A percentile compares a stretch with the other conserved stretches of the same genome.
phyloP scores from a whole-genome alignment of 1,140 invertebrate species.

The Kradibia gibbosae region DNA sequence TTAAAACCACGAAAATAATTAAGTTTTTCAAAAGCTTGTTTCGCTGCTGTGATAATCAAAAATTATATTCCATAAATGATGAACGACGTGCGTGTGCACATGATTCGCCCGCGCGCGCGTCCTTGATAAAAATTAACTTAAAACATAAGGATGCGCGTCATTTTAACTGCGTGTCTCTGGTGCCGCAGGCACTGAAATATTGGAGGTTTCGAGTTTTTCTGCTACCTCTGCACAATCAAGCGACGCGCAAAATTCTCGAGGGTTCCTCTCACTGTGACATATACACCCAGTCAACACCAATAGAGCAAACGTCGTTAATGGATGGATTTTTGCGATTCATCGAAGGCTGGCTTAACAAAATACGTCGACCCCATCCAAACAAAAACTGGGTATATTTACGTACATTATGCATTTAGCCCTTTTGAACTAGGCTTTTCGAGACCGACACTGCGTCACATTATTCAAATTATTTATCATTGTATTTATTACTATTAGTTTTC shows the following conservation, averaged over 20 bases:
- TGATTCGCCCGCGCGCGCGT: no score
- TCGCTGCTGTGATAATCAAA: no score
- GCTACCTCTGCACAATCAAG: slow-evolving; percentile 82
- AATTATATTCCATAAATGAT: no score
- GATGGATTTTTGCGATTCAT: slow-evolving; percentile 89
- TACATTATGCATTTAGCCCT: not conserved
- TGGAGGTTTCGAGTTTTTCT: slow-evolving; percentile 95
- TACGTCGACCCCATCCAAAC: slow-evolving; percentile 80
- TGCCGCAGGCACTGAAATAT: slow-evolving; percentile 86
- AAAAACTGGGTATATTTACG: slow-evolving; percentile 75
- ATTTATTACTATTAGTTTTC: slow-evolving; percentile 15
- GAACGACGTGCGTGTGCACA: no score
- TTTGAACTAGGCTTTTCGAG: not conserved
- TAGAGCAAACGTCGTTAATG: slow-evolving; percentile 78
- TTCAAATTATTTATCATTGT: slow-evolving; percentile 12
- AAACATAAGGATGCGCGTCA: no score
- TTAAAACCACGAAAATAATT: no score
- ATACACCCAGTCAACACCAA: slow-evolving; percentile 76
- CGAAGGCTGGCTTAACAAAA: slow-evolving; percentile 91
- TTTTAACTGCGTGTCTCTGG: not conserved
- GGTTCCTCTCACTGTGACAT: slow-evolving; percentile 85
- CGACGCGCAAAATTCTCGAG: slow-evolving; percentile 81
- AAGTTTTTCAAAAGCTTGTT: no score
- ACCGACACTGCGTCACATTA: not conserved
- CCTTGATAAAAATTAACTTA: no score